Percentiles rank a stretch among this genome's conserved stretches.
phyloP scores from a whole-genome alignment of 1,140 invertebrate species.

The Conus ventricosus region DNA sequence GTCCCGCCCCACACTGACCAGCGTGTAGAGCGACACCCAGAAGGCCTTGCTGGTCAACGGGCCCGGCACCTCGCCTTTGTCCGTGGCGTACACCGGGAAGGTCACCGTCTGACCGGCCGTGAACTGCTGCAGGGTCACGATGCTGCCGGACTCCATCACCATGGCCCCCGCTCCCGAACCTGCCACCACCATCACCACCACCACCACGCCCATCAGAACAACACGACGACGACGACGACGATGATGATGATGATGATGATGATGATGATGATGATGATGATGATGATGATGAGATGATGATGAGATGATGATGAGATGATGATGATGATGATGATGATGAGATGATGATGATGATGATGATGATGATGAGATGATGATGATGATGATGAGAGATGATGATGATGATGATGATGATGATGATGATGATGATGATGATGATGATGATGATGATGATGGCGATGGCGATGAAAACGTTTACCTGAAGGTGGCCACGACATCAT shows the following conservation, averaged over 20 bases:
- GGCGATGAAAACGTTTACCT: background rate
- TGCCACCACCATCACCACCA: background rate
- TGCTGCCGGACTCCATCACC: constrained; percentile 10
- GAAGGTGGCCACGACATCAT: no score
- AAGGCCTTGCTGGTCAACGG: constrained; percentile 36
- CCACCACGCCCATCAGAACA: background rate
- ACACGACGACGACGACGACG: background rate
- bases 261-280: background rate
- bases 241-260: background rate
- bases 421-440: constrained; percentile 1
- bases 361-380: background rate
- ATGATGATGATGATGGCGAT: background rate
- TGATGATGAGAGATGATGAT: background rate
- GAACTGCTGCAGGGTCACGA: constrained; percentile 15
- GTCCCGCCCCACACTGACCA: background rate
- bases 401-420: background rate
- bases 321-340: background rate
- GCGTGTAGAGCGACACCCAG: constrained; percentile 14
- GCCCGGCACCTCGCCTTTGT: constrained; percentile 39
- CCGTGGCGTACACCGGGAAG: constrained; percentile 37
- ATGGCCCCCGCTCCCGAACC: constrained; percentile 9
- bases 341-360: background rate
- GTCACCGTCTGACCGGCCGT: constrained; percentile 34
- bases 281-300: background rate
- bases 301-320: background rate